Base-by-base conservation (phyloP, 1,140 invertebrate species). In the Philotrypesis tridentata region DNA sequence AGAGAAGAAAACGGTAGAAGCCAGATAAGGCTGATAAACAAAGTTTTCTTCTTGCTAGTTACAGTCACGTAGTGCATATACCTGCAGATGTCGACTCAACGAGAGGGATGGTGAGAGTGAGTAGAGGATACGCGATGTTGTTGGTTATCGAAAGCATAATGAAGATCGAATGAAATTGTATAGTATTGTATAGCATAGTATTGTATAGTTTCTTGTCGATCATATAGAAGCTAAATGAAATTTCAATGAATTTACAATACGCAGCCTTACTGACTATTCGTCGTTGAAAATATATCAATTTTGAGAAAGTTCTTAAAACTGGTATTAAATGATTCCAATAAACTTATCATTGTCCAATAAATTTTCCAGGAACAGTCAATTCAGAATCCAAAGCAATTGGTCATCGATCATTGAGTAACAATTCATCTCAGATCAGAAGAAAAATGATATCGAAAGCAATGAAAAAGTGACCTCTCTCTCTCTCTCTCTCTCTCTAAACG, bases 21-120 rank as follows among this genome's bases (percentile, higher is more conserved):
- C 29, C 60, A 79, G 85, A 87, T 86, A 87, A 85, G 83, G 61
- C 84, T 86, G 86, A 87, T 87, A 87, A 87, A 85, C 75, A 84
- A 83, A 82, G 82, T 84, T 84, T 84, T 85, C 83, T 82, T 83
- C 81, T 75, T 84, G 79, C 79, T 12, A 70, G 80, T 72, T 73
- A 73, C 43, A 33, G 70, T 29, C 37, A 27, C 55, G 65, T 61
- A 72, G 83, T 71, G 78, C 40, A 70, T 71, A 73, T 65, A 40
- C 76, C 63, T 43, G 25, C 29, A 9, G 37, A 37, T 77, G 71
- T 78, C 65, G 79, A 80, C 29, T 21, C 17, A 61, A 63, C 74
- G 23, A 60, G 29, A 63, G 48, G 14, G 65, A 48, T 8, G 14
- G 29, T 1, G 29, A 31, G 43, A 79, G n/a, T 60, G 37, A 55